phyloP scores from a whole-genome alignment of 1,140 invertebrate genomes.

The Spodoptera litura region DNA sequence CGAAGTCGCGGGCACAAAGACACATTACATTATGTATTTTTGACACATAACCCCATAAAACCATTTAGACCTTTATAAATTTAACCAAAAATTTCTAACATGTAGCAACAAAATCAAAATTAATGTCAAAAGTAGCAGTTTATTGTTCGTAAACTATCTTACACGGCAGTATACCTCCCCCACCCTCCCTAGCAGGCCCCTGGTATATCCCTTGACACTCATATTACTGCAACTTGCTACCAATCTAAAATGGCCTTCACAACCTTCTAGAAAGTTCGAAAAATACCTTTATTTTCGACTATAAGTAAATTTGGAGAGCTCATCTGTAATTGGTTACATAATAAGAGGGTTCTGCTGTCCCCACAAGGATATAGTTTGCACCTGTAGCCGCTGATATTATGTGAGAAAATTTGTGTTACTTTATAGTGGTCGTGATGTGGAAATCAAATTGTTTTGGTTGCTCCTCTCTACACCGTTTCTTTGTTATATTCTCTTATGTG shows the following conservation, averaged over 20 bases:
- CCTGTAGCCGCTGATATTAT: conserved; percentile 80
- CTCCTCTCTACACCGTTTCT: neutral
- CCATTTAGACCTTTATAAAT: neutral
- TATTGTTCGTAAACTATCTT: conserved; percentile 71
- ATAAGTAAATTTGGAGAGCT: conserved; percentile 61
- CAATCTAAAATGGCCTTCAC: conserved; percentile 72
- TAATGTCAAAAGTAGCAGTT: conserved; percentile 45
- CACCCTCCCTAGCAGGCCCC: conserved; percentile 61
- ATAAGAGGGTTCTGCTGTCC: conserved; percentile 73
- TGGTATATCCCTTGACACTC: conserved; percentile 82
- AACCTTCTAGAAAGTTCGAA: conserved; percentile 63
- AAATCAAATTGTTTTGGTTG: conserved; percentile 57
- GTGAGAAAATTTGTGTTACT: conserved; percentile 78
- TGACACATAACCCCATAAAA: neutral
- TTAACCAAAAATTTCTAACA: conserved; percentile 1
- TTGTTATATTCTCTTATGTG: neutral
- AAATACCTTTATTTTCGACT: conserved; percentile 47
- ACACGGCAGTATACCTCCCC: conserved; percentile 67
- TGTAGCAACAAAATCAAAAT: conserved; percentile 44
- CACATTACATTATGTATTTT: neutral
- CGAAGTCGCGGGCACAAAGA: no score
- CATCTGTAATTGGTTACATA: conserved; percentile 66
- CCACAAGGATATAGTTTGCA: conserved; percentile 79
- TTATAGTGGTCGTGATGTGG: conserved; percentile 65
- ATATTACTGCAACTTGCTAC: conserved; percentile 76